Percentiles rank a stretch among this genome's conserved stretches.
phyloP scores from a whole-genome alignment of 37 sponge, comb jelly and placozoan genomes.

The Agelas oroides region DNA sequence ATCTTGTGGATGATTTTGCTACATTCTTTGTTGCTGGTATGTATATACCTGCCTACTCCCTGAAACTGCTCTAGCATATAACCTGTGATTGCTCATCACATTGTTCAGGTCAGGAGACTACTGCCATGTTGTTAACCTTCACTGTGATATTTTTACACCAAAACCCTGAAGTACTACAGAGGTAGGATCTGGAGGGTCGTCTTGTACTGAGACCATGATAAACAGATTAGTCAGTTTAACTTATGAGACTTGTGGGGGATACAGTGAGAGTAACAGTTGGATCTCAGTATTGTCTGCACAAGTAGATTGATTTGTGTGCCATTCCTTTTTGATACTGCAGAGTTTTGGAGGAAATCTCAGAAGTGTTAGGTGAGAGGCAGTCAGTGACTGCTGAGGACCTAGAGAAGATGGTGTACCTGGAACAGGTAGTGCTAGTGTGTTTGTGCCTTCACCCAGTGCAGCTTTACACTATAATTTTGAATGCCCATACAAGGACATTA shows the following conservation, averaged over 20 bases:
- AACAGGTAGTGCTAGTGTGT: not conserved
- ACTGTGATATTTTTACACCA: not conserved
- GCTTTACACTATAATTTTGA: too few relatives aligned
- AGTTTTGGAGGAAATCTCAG: not conserved
- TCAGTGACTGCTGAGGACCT: not conserved
- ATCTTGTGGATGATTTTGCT: slow-evolving; percentile 32
- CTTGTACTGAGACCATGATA: too few relatives aligned
- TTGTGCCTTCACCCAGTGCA: too few relatives aligned
- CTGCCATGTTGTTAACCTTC: slow-evolving; percentile 4
- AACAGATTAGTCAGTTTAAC: too few relatives aligned
- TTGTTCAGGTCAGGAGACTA: slow-evolving; percentile 4
- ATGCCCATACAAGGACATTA: too few relatives aligned
- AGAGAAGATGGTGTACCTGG: not conserved
- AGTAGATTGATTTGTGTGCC: too few relatives aligned
- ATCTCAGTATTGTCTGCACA: too few relatives aligned
- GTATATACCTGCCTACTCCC: not conserved
- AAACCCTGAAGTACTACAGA: not conserved
- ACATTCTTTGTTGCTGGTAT: slow-evolving; percentile 29
- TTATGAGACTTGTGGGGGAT: too few relatives aligned
- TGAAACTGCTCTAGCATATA: not conserved
- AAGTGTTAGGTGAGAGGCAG: not conserved
- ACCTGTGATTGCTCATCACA: not conserved
- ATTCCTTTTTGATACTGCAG: too few relatives aligned
- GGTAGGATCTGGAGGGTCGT: not conserved
- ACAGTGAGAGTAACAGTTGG: too few relatives aligned